phyloP scores from a whole-genome alignment of 1,140 invertebrate genomes.

The Nephotettix cincticeps region DNA sequence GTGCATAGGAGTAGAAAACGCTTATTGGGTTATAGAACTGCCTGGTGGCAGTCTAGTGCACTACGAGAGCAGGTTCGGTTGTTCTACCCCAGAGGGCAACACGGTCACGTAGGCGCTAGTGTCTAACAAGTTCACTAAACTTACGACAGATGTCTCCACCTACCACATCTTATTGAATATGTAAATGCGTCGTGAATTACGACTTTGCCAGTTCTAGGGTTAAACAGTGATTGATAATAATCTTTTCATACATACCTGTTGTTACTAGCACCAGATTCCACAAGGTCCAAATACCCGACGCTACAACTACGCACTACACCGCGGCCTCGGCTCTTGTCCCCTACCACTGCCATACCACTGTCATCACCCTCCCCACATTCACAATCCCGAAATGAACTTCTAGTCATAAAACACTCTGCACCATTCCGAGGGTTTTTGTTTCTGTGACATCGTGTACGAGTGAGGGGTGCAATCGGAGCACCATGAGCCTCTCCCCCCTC shows the following conservation, averaged over 20 bases:
- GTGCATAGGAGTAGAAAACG: too few relatives aligned
- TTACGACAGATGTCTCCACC: too few relatives aligned
- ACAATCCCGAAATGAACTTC: slow-evolving; percentile 37
- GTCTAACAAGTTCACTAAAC: too few relatives aligned
- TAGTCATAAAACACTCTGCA: slow-evolving; percentile 38
- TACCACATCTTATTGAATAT: too few relatives aligned
- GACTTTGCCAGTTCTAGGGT: too few relatives aligned
- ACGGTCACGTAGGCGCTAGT: too few relatives aligned
- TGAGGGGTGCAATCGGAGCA: slow-evolving; percentile 33
- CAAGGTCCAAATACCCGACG: slow-evolving; percentile 78
- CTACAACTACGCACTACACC: slow-evolving; percentile 65
- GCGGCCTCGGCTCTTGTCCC: slow-evolving; percentile 8
- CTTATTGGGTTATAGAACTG: too few relatives aligned
- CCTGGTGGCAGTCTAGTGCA: too few relatives aligned
- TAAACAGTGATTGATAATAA: too few relatives aligned
- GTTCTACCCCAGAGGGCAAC: too few relatives aligned
- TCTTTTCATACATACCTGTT: slow-evolving; percentile 27
- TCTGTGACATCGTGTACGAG: slow-evolving; percentile 31
- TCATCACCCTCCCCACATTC: slow-evolving; percentile 32
- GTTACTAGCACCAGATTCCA: slow-evolving; percentile 58
- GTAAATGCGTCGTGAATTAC: too few relatives aligned
- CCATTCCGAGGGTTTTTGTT: slow-evolving; percentile 12
- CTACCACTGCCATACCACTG: slow-evolving; percentile 2
- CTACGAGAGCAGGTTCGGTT: too few relatives aligned
- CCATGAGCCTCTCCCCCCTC: slow-evolving; percentile 17